Evolutionary conservation across 2,888 invertebrate species (phyloP), one percentile per base, ranked within the genome.

Genomic region (Mamestra brassicae): DNA sequence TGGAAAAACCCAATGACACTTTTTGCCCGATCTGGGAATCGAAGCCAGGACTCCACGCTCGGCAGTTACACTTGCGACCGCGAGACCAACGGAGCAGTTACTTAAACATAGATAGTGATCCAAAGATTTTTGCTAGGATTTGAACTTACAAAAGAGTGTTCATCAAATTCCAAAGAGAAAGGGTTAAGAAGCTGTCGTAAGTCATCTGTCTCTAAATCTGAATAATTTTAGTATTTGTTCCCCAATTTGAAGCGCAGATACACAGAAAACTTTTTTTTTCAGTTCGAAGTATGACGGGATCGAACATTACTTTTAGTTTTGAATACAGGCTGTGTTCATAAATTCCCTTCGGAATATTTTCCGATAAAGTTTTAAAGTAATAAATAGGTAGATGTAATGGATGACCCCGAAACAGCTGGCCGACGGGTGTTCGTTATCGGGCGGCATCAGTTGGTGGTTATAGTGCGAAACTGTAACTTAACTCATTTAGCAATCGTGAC

Each of bases 381-480:
- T 83, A 74, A 85, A 81, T 77, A 81, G 80, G 81, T 76, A 81
- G 62, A 65, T 64, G 42, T 74, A 74, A 78, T 81, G 81, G 71
- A 73, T 74, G 66, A 84, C 42, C 68, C 71, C 69, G 70, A 78
- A 84, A 84, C 82, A 83, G 68, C 69, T 78, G 74, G 71, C 26
- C 71, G 73, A 47, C 71, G 77, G 84, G 68, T 81, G 85, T 84
- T 81, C 71, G 81, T 81, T 83, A 83, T 77, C 65, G 73, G 68
- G 47, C 36, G 57, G 71, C 73, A 84, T 81, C 84, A 80, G 81
- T 71, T 84, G 81, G 73, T 61, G 67, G 77, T 73, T 58, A 83
- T 83, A 70, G 84, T 81, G 73, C 65, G 76, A 84, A 76, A 70
- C 57, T 76, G 65, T 68, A 83, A 83, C 77, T 84, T 84, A 76